Evolutionary conservation across 2,888 invertebrate genomes (phyloP).

Genomic region (Sminthurides aquaticus): DNA sequence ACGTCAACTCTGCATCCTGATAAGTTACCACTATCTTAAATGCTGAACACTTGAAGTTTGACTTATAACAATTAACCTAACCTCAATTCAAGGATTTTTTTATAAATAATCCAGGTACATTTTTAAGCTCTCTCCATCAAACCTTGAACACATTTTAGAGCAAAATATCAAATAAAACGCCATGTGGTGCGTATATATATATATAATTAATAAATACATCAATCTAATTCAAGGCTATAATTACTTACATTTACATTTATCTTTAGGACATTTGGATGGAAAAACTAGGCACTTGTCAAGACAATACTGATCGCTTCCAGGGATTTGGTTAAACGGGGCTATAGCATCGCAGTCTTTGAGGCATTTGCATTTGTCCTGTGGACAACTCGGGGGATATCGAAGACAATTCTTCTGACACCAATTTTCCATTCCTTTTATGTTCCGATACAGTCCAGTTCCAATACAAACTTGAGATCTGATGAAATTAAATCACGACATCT

Average conservation of each 20-base stretch:
- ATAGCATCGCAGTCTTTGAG: slow-evolving; percentile 74
- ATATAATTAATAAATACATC: too few relatives aligned
- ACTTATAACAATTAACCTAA: too few relatives aligned
- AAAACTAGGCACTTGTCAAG: slow-evolving; percentile 78
- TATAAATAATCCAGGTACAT: background rate
- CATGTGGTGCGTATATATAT: too few relatives aligned
- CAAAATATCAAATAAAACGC: too few relatives aligned
- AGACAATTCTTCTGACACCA: slow-evolving; percentile 84
- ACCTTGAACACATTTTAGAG: too few relatives aligned
- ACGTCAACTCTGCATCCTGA: too few relatives aligned
- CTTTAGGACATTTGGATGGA: slow-evolving; percentile 62
- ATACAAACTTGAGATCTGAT: slow-evolving; percentile 71
- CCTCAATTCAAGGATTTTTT: too few relatives aligned
- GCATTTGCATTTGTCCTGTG: slow-evolving; percentile 65
- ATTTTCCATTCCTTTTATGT: slow-evolving; percentile 65
- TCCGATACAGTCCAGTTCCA: slow-evolving; percentile 57
- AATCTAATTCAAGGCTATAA: too few relatives aligned
- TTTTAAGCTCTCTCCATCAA: background rate
- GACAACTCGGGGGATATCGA: slow-evolving; percentile 79
- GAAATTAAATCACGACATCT: slow-evolving; percentile 19
- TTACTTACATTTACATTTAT: slow-evolving; percentile 66
- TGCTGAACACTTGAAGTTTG: too few relatives aligned
- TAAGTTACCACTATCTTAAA: too few relatives aligned
- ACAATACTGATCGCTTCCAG: slow-evolving; percentile 70
- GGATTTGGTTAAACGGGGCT: slow-evolving; percentile 63